Evolutionary conservation across 2,113 vertebrate genomes (phyloP), one percentile per base, ranked within the genome.

Genomic region (Pomatorhinus ruficollis): DNA sequence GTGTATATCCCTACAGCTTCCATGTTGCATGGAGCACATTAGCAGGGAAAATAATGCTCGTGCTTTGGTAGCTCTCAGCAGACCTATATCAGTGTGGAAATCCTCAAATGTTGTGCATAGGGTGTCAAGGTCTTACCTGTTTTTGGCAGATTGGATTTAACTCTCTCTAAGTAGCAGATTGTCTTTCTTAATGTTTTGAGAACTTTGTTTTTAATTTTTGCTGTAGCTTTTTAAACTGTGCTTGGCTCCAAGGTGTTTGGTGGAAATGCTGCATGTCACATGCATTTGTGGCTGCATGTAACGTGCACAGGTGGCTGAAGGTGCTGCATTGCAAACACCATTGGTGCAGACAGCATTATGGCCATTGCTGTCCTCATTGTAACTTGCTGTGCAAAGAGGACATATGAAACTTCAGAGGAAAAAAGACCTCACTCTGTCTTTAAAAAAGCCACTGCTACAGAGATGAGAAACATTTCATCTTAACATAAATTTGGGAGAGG

Each of bases 291-390:
- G 1, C 37, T 61, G 23, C 10, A 2, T 37, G 35, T n/a, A 7
- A 21, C 1, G 6, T 45, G 13, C 23, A 39, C 47, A 74, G 15
- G 52, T 52, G 37, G 15, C 59, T 69, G 65, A 82, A 88, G 35
- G 49, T 53, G 22, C 63, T 81, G 63, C 30, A 3, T 31, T 31
- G 5, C 24, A 42, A 47, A 52, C 39, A 50, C 49, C 17, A 9
- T 2, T 44, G 18, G 27, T 18, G 25, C 0, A 0, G 35, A 33
- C 0, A 0, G 33, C 57, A 49, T 25, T 39, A 7, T n/a, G 35
- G 27, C 28, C 20, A 12, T 6, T 49, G 42, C 57, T 80, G n/a
- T 71, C n/a, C 57, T 71, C 27, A 10, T 6, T 57, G 35, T 66
- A 66, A 44, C 18, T 64, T 64, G 37, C 59, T 42, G 37, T 42